Percentiles rank a stretch among this genome's conserved stretches.
These are phyloP conservation scores for Nomia melanderi DNA, from an alignment of 1,140 invertebrate genomes.

Conservation along the genomic window DNA sequence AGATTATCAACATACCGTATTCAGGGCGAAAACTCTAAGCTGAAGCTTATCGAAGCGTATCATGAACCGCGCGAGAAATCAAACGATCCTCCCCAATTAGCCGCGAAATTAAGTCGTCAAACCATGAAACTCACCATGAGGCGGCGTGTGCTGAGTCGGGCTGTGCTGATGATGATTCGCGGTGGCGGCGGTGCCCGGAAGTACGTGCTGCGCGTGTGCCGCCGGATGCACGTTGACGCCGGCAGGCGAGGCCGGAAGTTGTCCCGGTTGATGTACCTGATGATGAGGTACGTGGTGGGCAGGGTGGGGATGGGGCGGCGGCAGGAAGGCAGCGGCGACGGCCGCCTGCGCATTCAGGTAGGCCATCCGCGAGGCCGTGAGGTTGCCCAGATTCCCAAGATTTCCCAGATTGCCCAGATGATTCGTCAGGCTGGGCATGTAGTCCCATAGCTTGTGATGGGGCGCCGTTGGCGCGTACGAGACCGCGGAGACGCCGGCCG, in stretches of 20 bases:
- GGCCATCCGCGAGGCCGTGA: constrained; percentile 89
- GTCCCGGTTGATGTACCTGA: constrained; percentile 78
- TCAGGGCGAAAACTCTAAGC: no score
- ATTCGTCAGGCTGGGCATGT: constrained; percentile 79
- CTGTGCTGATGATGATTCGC: constrained; percentile 78
- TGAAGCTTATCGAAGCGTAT: no score
- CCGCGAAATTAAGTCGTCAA: not conserved
- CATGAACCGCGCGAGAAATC: no score
- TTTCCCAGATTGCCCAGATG: constrained; percentile 76
- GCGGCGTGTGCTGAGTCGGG: constrained; percentile 76
- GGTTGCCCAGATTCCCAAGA: constrained; percentile 76
- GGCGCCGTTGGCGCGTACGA: constrained; percentile 80
- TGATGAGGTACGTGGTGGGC: constrained; percentile 79
- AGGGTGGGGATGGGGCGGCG: constrained; percentile 83
- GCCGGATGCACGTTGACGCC: constrained; percentile 77
- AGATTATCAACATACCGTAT: no score
- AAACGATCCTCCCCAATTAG: not conserved
- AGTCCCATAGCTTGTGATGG: constrained; percentile 79
- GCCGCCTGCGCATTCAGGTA: constrained; percentile 93
- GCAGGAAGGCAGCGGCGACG: constrained; percentile 92
- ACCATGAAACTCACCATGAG: constrained; percentile 73
- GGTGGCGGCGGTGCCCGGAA: constrained; percentile 73
- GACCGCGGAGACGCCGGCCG: constrained; percentile 80
- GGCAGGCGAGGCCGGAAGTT: constrained; percentile 73
- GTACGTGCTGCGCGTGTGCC: constrained; percentile 78